Conservation (phyloP, 1,140 invertebrate species). For the Akabosia matsudoensis region DNA sequence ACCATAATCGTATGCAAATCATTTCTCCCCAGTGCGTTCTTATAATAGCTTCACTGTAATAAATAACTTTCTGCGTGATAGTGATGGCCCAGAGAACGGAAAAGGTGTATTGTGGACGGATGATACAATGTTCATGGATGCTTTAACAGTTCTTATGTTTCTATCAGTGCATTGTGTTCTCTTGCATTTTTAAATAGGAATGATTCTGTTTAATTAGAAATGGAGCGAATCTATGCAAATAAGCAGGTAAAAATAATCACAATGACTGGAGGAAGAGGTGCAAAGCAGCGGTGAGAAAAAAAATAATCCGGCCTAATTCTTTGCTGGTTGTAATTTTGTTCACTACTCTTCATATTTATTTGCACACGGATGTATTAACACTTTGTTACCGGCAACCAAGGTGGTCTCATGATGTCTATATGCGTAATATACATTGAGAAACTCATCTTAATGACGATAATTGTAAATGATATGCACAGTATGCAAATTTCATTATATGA, state of each 20-base stretch:
- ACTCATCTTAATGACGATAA: too few relatives aligned
- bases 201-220: constrained; percentile 17
- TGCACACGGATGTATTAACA: too few relatives aligned
- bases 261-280: not conserved
- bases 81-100: not conserved
- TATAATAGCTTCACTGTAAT: constrained; percentile 8
- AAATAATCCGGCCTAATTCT: not conserved
- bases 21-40: not conserved
- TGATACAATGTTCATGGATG: not conserved
- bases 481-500: not conserved
- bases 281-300: not conserved
- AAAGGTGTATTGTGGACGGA: not conserved
- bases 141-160: not conserved
- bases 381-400: too few relatives aligned
- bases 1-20: constrained; percentile 11
- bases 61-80: constrained; percentile 12
- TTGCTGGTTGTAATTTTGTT: not conserved
- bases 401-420: too few relatives aligned
- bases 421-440: too few relatives aligned
- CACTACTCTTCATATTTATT: not conserved
- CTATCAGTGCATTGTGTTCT: not conserved
- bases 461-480: not conserved
- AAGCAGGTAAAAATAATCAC: not conserved
- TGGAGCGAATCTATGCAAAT: constrained; percentile 8
- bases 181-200: not conserved